Base-by-base conservation (phyloP, 2,888 invertebrate genomes). In the Zhengitettix transpicula region DNA sequence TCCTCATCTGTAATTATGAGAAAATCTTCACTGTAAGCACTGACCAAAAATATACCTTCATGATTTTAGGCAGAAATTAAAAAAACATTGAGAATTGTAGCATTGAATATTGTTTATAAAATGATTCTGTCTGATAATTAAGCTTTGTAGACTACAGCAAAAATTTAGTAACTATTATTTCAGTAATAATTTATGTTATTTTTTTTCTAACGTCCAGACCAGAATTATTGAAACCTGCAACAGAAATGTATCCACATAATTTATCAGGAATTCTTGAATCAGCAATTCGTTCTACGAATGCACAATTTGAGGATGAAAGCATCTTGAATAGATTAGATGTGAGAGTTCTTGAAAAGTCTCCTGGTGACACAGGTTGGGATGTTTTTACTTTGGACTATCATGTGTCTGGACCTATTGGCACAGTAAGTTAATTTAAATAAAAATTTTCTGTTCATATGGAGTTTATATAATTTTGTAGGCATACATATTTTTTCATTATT, bases 251-350 rank as follows among this genome's bases (percentile, higher is more conserved):
- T 74, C 84, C 88, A 12, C 94, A 95, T 74, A 93, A 93, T 70
- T 78, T 97, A 65, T 85, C 87, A 59, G 84, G 85, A 60, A 87
- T 91, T 69, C 75, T 93, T 70, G 91, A 91, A 71, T 84, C 87
- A 41, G 90, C 92, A 10, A 82, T 92, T 68, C 81, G 94, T 66
- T 89, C 89, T 41, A 97, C 96, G 14, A 95, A 94, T 74, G 92
- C 95, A 14, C 94, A 95, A 75, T 91, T 84, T 73, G 95, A 96
- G 70, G 91, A 93, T 70, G 83, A 85, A 47, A 95, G 96, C 71
- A 90, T 96, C 57, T 78, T 96, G 14, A 84, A 87, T 67, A 78
- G 95, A 16, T 76, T 98, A 42, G 93, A 94, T 73, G 90, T 95
- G 58, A 81, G 87, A 67, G 75, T 90, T 28, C 72, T 85, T 54